phyloP scores from a whole-genome alignment of 2,888 invertebrate genomes.

The Meteorus colon region DNA sequence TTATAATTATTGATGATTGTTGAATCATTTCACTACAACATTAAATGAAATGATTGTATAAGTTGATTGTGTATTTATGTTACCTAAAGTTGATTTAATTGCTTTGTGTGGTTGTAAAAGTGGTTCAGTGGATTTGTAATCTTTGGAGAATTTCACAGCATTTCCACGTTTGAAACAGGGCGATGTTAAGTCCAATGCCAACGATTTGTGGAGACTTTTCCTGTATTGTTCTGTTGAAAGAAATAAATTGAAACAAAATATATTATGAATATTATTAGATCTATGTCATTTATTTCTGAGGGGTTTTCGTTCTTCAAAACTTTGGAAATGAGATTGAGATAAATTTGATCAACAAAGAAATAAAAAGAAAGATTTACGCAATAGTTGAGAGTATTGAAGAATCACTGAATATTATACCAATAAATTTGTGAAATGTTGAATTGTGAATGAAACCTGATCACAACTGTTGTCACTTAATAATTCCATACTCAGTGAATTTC shows the following conservation, averaged over 20 bases:
- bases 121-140: slow-evolving; percentile 72
- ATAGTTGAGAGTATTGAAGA: too few relatives aligned
- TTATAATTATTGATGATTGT: background rate
- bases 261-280: too few relatives aligned
- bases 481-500: too few relatives aligned
- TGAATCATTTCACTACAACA: slow-evolving; percentile 50
- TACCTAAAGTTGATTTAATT: slow-evolving; percentile 67
- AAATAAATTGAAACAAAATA: slow-evolving; percentile 27
- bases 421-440: too few relatives aligned
- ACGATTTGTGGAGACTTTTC: slow-evolving; percentile 81
- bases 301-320: background rate
- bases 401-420: too few relatives aligned
- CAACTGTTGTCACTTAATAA: too few relatives aligned
- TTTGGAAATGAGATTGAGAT: too few relatives aligned
- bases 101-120: slow-evolving; percentile 86
- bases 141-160: slow-evolving; percentile 76
- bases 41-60: slow-evolving; percentile 8
- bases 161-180: slow-evolving; percentile 87
- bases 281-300: too few relatives aligned
- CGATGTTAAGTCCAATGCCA: slow-evolving; percentile 80
- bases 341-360: too few relatives aligned
- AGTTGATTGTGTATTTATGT: slow-evolving; percentile 40
- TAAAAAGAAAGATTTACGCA: too few relatives aligned
- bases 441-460: too few relatives aligned
- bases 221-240: slow-evolving; percentile 77